Conservation (phyloP, 2,113 vertebrate species). For the Laterallus jamaicensis region DNA sequence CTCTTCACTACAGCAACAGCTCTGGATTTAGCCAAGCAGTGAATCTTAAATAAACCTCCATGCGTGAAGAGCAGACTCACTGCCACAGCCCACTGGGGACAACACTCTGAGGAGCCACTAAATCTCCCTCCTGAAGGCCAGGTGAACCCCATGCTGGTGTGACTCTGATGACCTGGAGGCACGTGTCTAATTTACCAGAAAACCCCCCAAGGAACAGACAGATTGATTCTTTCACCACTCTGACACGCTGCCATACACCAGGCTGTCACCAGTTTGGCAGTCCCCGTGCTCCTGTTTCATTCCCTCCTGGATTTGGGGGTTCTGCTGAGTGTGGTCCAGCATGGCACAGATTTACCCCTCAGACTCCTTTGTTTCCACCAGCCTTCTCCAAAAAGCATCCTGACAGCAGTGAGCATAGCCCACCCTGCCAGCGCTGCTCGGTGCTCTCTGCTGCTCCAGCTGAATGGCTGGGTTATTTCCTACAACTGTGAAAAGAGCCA, state of each 20-base stretch:
- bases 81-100: not conserved
- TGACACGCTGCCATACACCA: not conserved
- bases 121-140: not conserved
- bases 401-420: not conserved
- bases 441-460: not conserved
- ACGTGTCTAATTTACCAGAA: not conserved
- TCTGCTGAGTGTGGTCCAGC: not conserved
- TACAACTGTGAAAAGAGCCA: not conserved
- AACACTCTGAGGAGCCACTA: not conserved
- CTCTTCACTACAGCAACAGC: not conserved
- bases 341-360: not conserved
- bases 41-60: not conserved
- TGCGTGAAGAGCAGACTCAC: not conserved
- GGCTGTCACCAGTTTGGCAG: not conserved
- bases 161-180: not conserved
- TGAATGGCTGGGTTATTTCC: not conserved
- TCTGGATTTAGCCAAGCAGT: not conserved
- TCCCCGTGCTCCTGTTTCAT: not conserved
- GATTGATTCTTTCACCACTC: not conserved
- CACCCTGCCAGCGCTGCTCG: not conserved
- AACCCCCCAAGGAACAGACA: too few species aligned
- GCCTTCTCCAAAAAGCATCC: not conserved
- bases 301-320: not conserved
- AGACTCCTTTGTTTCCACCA: not conserved
- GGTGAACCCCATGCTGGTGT: not conserved